These are phyloP conservation scores for Mellivora capensis DNA, from an alignment of 2,113 vertebrate genomes.

Conservation along the genomic window DNA sequence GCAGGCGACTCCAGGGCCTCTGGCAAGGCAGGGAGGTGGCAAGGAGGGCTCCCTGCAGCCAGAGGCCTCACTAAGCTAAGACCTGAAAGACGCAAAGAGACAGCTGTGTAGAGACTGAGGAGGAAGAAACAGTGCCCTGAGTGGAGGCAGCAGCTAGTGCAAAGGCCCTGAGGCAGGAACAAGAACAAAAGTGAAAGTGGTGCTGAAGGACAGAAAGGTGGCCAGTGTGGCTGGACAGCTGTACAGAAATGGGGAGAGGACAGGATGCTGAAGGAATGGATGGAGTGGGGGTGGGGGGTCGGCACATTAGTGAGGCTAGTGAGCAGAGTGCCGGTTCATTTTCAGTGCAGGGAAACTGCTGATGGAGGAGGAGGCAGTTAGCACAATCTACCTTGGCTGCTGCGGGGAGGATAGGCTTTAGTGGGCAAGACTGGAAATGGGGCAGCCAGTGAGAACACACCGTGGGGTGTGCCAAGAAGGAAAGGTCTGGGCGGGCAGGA, in stretches of 20 bases:
- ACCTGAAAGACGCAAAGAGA: background rate
- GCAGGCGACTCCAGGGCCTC: background rate
- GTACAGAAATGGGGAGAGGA: background rate
- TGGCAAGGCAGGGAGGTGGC: background rate
- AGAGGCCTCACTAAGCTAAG: background rate
- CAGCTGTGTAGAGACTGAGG: background rate
- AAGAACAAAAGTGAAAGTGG: fast-evolving
- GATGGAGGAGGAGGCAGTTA: background rate
- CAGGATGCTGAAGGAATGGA: background rate
- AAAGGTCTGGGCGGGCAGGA: background rate
- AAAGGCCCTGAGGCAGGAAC: background rate
- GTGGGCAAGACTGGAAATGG: background rate
- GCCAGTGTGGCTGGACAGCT: background rate
- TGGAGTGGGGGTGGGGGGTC: too few species aligned
- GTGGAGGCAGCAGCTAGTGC: background rate
- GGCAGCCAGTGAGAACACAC: background rate
- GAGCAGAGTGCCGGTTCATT: background rate
- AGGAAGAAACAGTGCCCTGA: background rate
- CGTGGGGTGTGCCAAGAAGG: fast-evolving
- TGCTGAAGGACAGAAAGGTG: background rate
- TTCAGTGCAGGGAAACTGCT: background rate
- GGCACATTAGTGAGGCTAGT: background rate
- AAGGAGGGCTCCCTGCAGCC: background rate
- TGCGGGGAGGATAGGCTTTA: background rate
- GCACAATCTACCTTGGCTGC: background rate